Evolutionary conservation across 2,113 vertebrate genomes (phyloP).

Genomic region (Heterochromis multidens): DNA sequence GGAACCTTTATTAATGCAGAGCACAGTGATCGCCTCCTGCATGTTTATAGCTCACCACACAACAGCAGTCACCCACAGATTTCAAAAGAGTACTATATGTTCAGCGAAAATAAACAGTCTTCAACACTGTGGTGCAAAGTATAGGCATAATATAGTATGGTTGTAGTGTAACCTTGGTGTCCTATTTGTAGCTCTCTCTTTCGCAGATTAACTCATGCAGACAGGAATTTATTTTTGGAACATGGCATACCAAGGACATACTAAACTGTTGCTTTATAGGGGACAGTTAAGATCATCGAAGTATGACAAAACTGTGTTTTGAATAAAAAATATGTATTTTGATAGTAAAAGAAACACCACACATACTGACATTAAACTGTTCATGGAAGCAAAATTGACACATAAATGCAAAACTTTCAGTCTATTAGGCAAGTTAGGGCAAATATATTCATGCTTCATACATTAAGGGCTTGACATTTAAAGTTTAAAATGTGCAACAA

Average conservation of each 20-base stretch:
- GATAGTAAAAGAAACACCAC: background rate
- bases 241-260: background rate
- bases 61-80: background rate
- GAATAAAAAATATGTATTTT: background rate
- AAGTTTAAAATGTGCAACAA: background rate
- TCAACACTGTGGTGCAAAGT: background rate
- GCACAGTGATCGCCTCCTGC: background rate
- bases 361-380: background rate
- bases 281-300: background rate
- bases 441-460: background rate
- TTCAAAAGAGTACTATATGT: background rate
- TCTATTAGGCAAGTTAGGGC: background rate
- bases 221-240: conserved; percentile 15
- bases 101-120: background rate
- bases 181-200: background rate
- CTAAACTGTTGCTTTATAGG: background rate
- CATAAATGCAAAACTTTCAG: background rate
- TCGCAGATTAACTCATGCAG: background rate
- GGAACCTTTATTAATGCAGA: background rate
- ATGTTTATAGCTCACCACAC: background rate
- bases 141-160: background rate
- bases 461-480: background rate
- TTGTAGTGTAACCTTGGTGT: background rate
- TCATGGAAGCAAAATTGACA: background rate
- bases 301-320: background rate